Conservation (phyloP, 2,888 invertebrate species). For the Polia nebulosa region DNA sequence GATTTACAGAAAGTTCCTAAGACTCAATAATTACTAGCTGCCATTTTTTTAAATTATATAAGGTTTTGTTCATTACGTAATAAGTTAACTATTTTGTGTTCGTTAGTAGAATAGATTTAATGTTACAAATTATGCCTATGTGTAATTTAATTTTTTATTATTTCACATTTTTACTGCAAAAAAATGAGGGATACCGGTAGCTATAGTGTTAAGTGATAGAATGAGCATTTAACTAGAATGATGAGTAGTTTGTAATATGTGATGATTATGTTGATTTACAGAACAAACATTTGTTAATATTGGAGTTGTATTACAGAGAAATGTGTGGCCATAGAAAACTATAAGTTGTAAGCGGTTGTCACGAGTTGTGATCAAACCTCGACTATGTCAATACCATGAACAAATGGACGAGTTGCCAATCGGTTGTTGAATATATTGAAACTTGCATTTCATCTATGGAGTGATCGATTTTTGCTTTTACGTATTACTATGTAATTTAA, state of each 20-base stretch:
- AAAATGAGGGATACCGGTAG: conserved; percentile 63
- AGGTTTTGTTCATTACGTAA: conserved; percentile 74
- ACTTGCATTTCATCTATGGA: conserved; percentile 78
- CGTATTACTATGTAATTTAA: conserved; percentile 83
- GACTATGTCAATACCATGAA: conserved; percentile 57
- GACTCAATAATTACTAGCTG: conserved; percentile 84
- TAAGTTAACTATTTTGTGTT: conserved; percentile 77
- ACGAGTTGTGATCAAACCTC: conserved; percentile 49
- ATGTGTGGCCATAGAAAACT: conserved; percentile 70
- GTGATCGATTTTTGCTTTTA: conserved; percentile 83
- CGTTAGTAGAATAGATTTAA: conserved; percentile 70
- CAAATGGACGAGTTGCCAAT: conserved; percentile 65
- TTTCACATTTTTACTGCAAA: conserved; percentile 53
- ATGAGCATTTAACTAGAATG: conserved; percentile 71
- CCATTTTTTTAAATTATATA: conserved; percentile 78
- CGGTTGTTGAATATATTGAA: conserved; percentile 64
- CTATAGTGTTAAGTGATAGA: conserved; percentile 70
- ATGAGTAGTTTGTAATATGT: conserved; percentile 59
- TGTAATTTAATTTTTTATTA: conserved; percentile 52
- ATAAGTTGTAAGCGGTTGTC: conserved; percentile 54
- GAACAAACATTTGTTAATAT: conserved; percentile 65
- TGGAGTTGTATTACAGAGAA: conserved; percentile 56
- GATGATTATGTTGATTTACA: conserved; percentile 56
- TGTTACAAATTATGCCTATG: conserved; percentile 65
- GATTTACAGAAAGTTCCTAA: conserved; percentile 89